Conservation (phyloP, 92 coral and sea anemone species). For the Bergia sp. region DNA sequence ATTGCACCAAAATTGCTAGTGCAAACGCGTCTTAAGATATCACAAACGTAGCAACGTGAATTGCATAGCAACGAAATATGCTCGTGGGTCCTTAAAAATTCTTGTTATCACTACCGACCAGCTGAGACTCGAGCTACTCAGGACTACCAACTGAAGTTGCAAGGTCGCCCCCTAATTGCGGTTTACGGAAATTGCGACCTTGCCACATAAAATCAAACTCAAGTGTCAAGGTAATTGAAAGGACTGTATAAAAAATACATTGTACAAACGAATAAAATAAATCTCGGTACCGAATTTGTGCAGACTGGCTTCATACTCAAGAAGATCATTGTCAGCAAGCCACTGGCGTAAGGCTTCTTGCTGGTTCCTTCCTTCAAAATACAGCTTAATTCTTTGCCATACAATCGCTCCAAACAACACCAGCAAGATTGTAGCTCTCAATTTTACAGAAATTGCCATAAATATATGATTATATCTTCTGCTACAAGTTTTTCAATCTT, state of each 20-base stretch:
- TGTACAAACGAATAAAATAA: neutral
- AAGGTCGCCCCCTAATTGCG: too few relatives aligned
- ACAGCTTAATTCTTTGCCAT: conserved; percentile 67
- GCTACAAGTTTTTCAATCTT: neutral
- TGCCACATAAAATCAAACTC: too few relatives aligned
- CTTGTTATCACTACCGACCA: too few relatives aligned
- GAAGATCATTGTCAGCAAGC: conserved; percentile 70
- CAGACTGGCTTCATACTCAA: conserved; percentile 62
- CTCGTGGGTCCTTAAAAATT: too few relatives aligned
- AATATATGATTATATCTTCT: neutral
- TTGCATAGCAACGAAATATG: too few relatives aligned
- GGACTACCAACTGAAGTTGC: too few relatives aligned
- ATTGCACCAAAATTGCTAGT: too few relatives aligned
- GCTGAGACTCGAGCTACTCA: too few relatives aligned
- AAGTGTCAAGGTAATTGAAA: too few relatives aligned
- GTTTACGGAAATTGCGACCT: neutral
- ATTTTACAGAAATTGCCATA: conserved; percentile 31
- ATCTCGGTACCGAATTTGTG: conserved; percentile 65
- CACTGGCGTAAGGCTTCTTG: conserved; percentile 67
- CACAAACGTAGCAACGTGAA: too few relatives aligned
- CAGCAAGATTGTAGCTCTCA: conserved; percentile 41
- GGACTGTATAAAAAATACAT: too few relatives aligned
- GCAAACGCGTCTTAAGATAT: too few relatives aligned
- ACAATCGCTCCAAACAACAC: conserved; percentile 61
- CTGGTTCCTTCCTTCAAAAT: conserved; percentile 53